phyloP scores from a whole-genome alignment of 92 coral and sea anemone genomes.

The Montipora capitata region DNA sequence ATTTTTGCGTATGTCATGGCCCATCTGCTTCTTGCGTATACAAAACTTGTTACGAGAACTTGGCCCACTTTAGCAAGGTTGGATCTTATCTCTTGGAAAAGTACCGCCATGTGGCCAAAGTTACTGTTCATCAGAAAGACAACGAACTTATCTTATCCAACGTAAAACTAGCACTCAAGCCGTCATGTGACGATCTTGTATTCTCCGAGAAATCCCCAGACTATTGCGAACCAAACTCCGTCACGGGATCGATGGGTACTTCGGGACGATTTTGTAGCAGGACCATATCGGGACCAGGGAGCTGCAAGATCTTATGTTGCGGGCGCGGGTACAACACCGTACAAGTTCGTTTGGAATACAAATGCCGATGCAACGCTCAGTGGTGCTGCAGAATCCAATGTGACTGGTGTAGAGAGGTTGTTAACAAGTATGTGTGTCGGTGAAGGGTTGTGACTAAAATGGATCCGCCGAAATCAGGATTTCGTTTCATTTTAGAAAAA shows the following conservation, averaged over 20 bases:
- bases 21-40: slow-evolving; percentile 93
- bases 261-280: slow-evolving; percentile 87
- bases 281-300: slow-evolving; percentile 73
- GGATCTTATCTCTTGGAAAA: slow-evolving; percentile 79
- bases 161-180: slow-evolving; percentile 56
- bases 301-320: slow-evolving; percentile 91
- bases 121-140: slow-evolving; percentile 88
- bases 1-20: slow-evolving; percentile 95
- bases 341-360: slow-evolving; percentile 83
- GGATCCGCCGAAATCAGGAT: too few relatives aligned
- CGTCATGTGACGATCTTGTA: slow-evolving; percentile 83
- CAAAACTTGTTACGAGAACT: slow-evolving; percentile 85
- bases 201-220: slow-evolving; percentile 93
- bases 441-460: background rate
- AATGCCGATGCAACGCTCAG: slow-evolving; percentile 88
- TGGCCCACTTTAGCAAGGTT: slow-evolving; percentile 84
- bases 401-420: slow-evolving; percentile 81
- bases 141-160: slow-evolving; percentile 65
- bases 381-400: slow-evolving; percentile 96
- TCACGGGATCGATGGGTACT: slow-evolving; percentile 94
- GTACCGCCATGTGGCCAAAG: slow-evolving; percentile 69
- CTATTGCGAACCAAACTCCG: slow-evolving; percentile 78
- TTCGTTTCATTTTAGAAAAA: background rate
- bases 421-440: slow-evolving; percentile 81
- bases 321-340: slow-evolving; percentile 95